Base-by-base conservation (phyloP, 2,113 vertebrate genomes). In the Onychorhynchus coronatus region DNA sequence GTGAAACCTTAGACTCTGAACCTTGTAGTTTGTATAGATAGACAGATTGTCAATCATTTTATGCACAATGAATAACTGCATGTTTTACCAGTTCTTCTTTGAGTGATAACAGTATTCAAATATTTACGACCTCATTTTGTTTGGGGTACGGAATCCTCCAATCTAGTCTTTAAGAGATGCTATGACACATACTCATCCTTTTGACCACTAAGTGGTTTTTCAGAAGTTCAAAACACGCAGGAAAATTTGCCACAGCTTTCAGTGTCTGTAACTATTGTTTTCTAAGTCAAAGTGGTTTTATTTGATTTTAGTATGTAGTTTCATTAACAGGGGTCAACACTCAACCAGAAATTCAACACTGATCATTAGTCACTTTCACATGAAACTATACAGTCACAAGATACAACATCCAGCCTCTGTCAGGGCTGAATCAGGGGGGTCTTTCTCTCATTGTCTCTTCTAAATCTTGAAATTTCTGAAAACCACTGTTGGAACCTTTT, bases 391-490 rank as follows among this genome's bases (percentile, higher is more conserved):
- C 8, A 59, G 22, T 23, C 49, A 80, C 0, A 7, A 25, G 12
- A 31, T 25, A 27, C 4, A 75, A 67, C 2, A 82, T 9, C 12
- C 25, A 83, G 21, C 18, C 9, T 42, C 41, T 87, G n/a, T 52
- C 63, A 62, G 33, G 27, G 46, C 1, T 93, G 70, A 89, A 72
- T 90, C 50, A 73, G 27, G 93, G 80, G 78, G 6, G 4, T 23
- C 15, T 39, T 24, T 72, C 47, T 75, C 13, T 65, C 30, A 25
- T n/a, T 76, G n/a, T 77, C 9, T 81, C 66, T 85, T 59, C 63
- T 59, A 82, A 88, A 55, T 28, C 84, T 95, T 63, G 88, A 84
- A 88, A 68, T 89, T 97, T 94, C 61, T 88, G n/a, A 47, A 96
- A 89, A 92, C 74, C 78, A 53, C 22, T 30, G 61, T 6, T 94